phyloP scores from a whole-genome alignment of 2,797 vertebrate species.

The Tokudaia muenninki region DNA sequence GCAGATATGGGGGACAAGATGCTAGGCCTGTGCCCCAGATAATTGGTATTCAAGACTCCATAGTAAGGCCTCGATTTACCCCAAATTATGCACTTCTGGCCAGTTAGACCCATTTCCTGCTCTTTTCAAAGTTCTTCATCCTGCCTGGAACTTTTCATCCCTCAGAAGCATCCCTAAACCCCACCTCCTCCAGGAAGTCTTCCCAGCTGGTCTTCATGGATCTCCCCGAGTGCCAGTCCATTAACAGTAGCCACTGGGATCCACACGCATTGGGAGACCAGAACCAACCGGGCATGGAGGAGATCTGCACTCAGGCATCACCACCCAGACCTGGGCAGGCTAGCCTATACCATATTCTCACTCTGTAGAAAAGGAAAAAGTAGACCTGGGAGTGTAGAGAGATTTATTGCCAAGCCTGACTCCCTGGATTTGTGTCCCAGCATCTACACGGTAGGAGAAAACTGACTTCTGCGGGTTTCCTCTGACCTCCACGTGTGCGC shows the following conservation, averaged over 20 bases:
- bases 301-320: not conserved
- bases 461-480: not conserved
- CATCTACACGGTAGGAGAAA: not conserved
- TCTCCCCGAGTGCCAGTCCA: not conserved
- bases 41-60: not conserved
- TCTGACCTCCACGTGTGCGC: not conserved
- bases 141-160: not conserved
- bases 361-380: not conserved
- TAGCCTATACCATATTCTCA: not conserved
- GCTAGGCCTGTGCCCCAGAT: rapidly evolving
- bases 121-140: not conserved
- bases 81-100: not conserved
- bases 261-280: rapidly evolving
- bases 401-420: not conserved
- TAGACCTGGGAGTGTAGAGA: too few species aligned
- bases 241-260: not conserved
- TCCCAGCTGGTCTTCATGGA: not conserved
- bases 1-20: not conserved
- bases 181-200: slow-evolving; percentile 45
- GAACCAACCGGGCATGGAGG: too few species aligned
- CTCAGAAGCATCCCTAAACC: slow-evolving; percentile 2
- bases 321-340: not conserved
- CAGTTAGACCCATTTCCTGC: not conserved
- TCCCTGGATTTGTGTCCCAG: not conserved
- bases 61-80: not conserved